phyloP scores from a whole-genome alignment of 2,113 vertebrate species.

The Eurystomus gularis region DNA sequence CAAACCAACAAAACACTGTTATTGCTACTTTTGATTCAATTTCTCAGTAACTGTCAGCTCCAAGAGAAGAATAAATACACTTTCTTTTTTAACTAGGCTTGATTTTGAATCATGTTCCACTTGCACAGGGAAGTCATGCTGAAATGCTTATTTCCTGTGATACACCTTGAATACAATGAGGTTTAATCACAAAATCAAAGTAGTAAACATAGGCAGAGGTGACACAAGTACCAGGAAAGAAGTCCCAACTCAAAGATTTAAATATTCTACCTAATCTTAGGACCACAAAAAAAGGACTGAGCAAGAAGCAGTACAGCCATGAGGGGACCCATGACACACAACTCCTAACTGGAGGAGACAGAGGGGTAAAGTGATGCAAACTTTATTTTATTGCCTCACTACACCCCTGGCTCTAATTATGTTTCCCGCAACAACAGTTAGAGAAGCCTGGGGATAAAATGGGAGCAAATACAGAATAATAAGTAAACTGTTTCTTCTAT shows the following conservation, averaged over 20 bases:
- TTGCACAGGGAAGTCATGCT: neutral
- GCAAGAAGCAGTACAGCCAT: neutral
- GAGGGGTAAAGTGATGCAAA: neutral
- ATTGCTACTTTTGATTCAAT: neutral
- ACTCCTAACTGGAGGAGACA: neutral
- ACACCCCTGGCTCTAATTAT: neutral
- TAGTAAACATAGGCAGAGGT: neutral
- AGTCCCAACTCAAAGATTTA: neutral
- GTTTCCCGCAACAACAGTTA: neutral
- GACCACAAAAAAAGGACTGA: neutral
- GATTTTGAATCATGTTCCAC: neutral
- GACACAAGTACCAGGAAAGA: neutral
- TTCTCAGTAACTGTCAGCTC: neutral
- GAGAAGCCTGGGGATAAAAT: neutral
- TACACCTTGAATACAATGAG: neutral
- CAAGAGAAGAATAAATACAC: neutral
- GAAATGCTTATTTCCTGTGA: neutral
- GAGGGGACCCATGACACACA: neutral
- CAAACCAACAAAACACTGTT: neutral
- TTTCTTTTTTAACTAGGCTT: too few species aligned
- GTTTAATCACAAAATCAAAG: neutral
- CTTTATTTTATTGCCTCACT: neutral
- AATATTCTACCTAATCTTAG: neutral
- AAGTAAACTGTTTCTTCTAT: neutral
- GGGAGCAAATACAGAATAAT: neutral